Evolutionary conservation across 2,888 invertebrate genomes (phyloP), one percentile per base, ranked within the genome.

Genomic region (Reticulitermes lucifugus): DNA sequence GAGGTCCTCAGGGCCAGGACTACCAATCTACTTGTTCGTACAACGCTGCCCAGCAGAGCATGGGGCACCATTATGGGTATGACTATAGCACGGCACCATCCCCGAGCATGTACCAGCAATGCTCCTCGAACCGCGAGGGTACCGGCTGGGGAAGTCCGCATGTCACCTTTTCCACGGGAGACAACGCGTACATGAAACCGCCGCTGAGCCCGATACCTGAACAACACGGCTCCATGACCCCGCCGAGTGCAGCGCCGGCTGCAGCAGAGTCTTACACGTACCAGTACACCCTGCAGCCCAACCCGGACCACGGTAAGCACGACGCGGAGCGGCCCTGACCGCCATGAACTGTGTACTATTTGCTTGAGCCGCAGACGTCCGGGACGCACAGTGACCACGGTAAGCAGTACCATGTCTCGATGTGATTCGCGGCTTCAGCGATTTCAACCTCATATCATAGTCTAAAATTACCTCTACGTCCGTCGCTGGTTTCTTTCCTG

Each of bases 201-300:
- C 90, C 91, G n/a, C 87, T 91, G 79, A 91, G 91, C 87, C 91
- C 91, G 14, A 89, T 90, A 87, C 89, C 89, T 60, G 89, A 90
- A 35, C 89, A 89, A 84, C 89, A 90, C 70, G 90, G 84, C 25
- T 73, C 83, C 51, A 89, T 90, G 29, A 89, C 91, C 35, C 90
- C 90, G 71, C 90, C 91, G 41, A 90, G 91, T 22, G 70, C 86
- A 12, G 43, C 81, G n/a, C 59, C 86, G 5, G 75, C 65, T 65
- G 55, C 85, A 43, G 35, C 84, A 35, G 90, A 90, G 83, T 88
- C 89, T 22, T 91, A 89, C 87, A 90, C 90, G 86, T 91, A 87
- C 85, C 87, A 91, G 86, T 91, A 91, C 87, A 89, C 89, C 51
- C 83, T 89, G 80, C 88, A 89, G 35, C 88, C 89, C 41, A 89